These are phyloP conservation scores for Muntiacus reevesi DNA, from an alignment of 2,113 vertebrate genomes.

Conservation along the genomic window DNA sequence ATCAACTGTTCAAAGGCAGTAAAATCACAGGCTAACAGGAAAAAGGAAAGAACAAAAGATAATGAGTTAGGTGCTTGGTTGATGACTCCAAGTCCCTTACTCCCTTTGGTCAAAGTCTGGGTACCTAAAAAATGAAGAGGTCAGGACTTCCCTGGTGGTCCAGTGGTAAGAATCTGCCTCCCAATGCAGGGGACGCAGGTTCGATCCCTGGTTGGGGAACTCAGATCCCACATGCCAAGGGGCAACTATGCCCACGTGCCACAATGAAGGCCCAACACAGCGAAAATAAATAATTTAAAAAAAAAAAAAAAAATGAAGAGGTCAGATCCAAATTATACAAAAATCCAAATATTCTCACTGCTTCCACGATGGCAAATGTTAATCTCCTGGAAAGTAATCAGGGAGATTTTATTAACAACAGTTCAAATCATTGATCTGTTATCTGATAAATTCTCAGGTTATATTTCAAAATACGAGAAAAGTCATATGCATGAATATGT, in stretches of 20 bases:
- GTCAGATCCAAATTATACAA: background rate
- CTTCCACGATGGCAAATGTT: background rate
- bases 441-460: slow-evolving; percentile 5
- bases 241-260: fast-evolving
- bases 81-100: background rate
- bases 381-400: background rate
- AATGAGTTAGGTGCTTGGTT: background rate
- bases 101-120: background rate
- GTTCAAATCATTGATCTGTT: background rate
- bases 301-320: background rate
- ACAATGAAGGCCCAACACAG: background rate
- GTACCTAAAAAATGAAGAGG: background rate
- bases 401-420: background rate
- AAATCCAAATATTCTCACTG: background rate
- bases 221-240: background rate
- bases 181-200: fast-evolving
- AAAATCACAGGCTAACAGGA: background rate
- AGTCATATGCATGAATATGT: background rate
- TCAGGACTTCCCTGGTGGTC: background rate
- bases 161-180: background rate
- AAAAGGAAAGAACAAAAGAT: background rate
- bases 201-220: fast-evolving
- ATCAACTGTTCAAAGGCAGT: background rate
- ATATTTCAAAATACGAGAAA: background rate
- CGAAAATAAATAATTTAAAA: background rate